Evolutionary conservation across 2,888 invertebrate genomes (phyloP).

Genomic region (Ichneumon xanthorius): DNA sequence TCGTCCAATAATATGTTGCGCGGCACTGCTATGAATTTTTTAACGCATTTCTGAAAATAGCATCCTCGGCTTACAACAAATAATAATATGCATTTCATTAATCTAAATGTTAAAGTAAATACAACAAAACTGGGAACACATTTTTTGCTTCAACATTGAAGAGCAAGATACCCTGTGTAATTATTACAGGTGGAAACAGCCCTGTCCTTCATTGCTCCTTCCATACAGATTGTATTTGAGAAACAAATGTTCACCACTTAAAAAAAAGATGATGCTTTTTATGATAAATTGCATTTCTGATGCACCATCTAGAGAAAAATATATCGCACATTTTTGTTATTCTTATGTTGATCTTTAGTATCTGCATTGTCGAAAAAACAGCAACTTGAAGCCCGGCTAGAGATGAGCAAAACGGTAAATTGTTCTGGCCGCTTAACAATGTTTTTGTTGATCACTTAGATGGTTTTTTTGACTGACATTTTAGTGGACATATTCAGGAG

Average conservation of each 20-base stretch:
- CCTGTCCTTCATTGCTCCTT: background rate
- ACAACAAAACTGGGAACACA: background rate
- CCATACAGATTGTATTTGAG: background rate
- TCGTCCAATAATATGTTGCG: constrained; percentile 42
- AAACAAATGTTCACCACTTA: background rate
- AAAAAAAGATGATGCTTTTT: background rate
- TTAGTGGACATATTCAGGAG: too few relatives aligned
- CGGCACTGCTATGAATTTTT: constrained; percentile 38
- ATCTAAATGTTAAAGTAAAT: background rate
- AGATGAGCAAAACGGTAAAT: too few relatives aligned
- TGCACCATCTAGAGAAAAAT: background rate
- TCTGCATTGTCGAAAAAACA: too few relatives aligned
- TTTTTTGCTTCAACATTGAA: background rate
- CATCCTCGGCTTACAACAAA: background rate
- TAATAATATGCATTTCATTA: background rate
- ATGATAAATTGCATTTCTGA: background rate
- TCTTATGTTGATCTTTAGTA: too few relatives aligned
- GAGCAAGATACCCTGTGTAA: background rate
- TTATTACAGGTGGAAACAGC: background rate
- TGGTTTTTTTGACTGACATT: too few relatives aligned
- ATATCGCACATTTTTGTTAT: background rate
- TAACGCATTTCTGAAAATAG: constrained; percentile 26
- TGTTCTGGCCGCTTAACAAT: too few relatives aligned
- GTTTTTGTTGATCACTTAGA: too few relatives aligned
- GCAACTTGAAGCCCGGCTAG: too few relatives aligned